Percentiles rank a stretch among this genome's conserved stretches.
phyloP scores from a whole-genome alignment of 1,140 invertebrate genomes.

The Drosophila neocordata region DNA sequence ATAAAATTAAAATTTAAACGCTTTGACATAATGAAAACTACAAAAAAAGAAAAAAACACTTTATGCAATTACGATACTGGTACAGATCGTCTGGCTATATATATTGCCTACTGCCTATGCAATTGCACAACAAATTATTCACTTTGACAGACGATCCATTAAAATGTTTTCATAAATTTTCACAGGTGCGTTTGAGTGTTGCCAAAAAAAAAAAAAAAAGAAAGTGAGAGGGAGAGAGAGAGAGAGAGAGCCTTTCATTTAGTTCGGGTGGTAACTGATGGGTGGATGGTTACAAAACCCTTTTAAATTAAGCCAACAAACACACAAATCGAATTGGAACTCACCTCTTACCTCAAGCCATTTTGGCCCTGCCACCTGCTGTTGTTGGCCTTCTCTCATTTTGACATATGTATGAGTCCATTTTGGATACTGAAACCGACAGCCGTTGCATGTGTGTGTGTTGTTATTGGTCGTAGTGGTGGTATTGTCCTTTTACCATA shows the following conservation, averaged over 20 bases:
- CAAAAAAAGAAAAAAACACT: too few species aligned
- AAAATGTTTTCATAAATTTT: conserved; percentile 75
- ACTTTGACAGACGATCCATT: conserved; percentile 73
- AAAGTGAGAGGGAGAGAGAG: not conserved
- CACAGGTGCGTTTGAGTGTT: conserved; percentile 53
- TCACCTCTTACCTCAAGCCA: conserved; percentile 26
- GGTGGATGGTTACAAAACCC: conserved; percentile 1
- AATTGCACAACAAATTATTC: conserved; percentile 38
- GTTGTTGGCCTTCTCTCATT: conserved; percentile 27
- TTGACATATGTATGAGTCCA: conserved; percentile 71
- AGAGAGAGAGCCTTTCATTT: not conserved
- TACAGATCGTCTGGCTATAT: too few species aligned
- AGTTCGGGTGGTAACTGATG: not conserved
- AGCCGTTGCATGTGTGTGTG: conserved; percentile 31
- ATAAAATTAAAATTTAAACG: too few species aligned
- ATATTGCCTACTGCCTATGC: too few species aligned
- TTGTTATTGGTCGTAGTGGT: conserved; percentile 23
- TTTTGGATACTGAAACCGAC: conserved; percentile 39
- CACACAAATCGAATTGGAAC: conserved; percentile 72
- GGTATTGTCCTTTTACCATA: conserved; percentile 4
- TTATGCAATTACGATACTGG: too few species aligned
- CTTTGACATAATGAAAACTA: too few species aligned
- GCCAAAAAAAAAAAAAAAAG: not conserved
- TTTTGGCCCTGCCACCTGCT: not conserved
- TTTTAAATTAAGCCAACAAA: conserved; percentile 71